Percentiles rank a stretch among this genome's conserved stretches.
Conservation (phyloP, 2,888 invertebrate genomes). For the Bugulina stolonifera region DNA sequence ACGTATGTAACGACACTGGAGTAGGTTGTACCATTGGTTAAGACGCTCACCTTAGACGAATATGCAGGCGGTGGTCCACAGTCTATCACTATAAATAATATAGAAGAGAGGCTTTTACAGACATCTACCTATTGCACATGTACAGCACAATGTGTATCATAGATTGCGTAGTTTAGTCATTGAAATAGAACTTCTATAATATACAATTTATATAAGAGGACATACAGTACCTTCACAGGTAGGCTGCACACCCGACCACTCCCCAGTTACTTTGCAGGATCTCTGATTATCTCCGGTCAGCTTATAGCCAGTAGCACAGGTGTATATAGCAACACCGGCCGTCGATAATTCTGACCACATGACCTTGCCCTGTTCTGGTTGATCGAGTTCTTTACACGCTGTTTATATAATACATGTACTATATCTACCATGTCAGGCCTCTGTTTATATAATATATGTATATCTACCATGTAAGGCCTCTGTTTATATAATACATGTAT, state of each 20-base stretch:
- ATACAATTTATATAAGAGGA: too few relatives aligned
- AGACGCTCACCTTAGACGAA: neutral
- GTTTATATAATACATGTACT: constrained; percentile 37
- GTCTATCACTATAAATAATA: constrained; percentile 10
- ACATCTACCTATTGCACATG: too few relatives aligned
- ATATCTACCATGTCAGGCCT: too few relatives aligned
- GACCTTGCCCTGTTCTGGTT: constrained; percentile 35
- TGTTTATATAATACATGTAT: too few relatives aligned
- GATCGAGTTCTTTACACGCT: constrained; percentile 56
- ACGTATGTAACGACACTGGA: neutral
- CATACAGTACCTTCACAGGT: neutral
- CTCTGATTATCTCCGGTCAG: constrained; percentile 32
- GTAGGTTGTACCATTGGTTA: neutral
- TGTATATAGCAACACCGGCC: constrained; percentile 53
- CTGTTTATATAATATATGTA: too few relatives aligned
- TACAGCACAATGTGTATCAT: too few relatives aligned
- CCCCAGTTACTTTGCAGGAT: constrained; percentile 9
- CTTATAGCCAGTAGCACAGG: constrained; percentile 53
- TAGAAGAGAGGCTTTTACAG: too few relatives aligned
- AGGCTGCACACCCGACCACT: constrained; percentile 9
- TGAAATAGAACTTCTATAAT: too few relatives aligned
- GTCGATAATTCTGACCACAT: constrained; percentile 33
- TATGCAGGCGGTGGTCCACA: constrained; percentile 3
- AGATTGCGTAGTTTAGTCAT: too few relatives aligned
- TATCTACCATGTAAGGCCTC: too few relatives aligned